Conservation (phyloP, 2,797 vertebrate genomes). For the Eleutherodactylus coqui region DNA sequence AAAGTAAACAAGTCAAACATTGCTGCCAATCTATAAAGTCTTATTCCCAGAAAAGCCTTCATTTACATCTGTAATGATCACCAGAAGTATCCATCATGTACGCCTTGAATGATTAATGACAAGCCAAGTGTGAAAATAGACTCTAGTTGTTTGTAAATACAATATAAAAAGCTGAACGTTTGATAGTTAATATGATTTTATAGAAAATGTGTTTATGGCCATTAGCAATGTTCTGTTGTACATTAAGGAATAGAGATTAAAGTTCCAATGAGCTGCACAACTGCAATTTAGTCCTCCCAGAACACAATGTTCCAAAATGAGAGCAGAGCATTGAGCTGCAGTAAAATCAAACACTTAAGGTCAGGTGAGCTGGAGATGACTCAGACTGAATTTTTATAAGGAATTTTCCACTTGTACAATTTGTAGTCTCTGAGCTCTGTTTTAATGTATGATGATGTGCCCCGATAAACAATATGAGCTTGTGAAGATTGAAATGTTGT, state of each 20-base stretch:
- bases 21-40: background rate
- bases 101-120: background rate
- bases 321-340: slow-evolving; percentile 66
- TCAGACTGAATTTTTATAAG: slow-evolving; percentile 54
- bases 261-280: slow-evolving; percentile 73
- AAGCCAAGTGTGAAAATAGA: background rate
- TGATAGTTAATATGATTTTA: slow-evolving; percentile 19
- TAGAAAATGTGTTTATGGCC: background rate
- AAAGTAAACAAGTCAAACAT: slow-evolving; percentile 6
- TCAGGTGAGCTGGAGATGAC: slow-evolving; percentile 57
- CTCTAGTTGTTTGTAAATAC: background rate
- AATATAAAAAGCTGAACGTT: background rate
- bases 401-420: slow-evolving; percentile 51
- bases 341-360: slow-evolving; percentile 67
- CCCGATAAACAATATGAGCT: slow-evolving; percentile 48
- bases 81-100: slow-evolving; percentile 58
- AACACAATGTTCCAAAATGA: slow-evolving; percentile 71
- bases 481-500: slow-evolving; percentile 33
- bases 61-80: slow-evolving; percentile 14
- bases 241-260: slow-evolving; percentile 71
- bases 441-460: slow-evolving; percentile 46
- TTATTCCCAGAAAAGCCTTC: slow-evolving; percentile 19
- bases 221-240: slow-evolving; percentile 28
- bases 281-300: slow-evolving; percentile 69
- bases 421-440: slow-evolving; percentile 42